Evolutionary conservation across 2,888 invertebrate species (phyloP), one percentile per base, ranked within the genome.

Genomic region (Cryptops parisi): DNA sequence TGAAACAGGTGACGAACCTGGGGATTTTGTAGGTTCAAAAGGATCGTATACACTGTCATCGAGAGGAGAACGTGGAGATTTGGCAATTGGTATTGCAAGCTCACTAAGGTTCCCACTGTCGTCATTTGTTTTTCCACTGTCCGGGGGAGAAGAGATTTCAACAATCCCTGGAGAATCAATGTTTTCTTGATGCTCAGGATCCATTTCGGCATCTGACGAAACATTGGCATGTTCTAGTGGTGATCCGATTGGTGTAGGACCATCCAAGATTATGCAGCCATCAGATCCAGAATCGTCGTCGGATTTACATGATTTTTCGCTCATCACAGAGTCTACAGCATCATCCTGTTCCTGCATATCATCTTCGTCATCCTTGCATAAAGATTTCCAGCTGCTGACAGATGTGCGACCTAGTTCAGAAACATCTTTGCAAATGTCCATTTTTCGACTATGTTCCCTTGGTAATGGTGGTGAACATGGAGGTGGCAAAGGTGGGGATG

Each of bases 11-110:
- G 33, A 33, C 6, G 15, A 79, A 78, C 0, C 49, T 21, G 81
- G 72, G 0, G 87, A 86, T 67, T 85, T 84, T 6, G 89, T 88
- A 0, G 89, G 89, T 69, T 89, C 88, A 69, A 87, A 89, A 1
- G 89, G 89, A 78, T 89, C 88, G 69, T 89, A 89, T 2, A 81
- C 86, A 68, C 58, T 60, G 39, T 58, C 57, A 22, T 60, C 59
- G 3, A 54, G 55, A 9, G 59, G 58, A 27, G 56, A 56, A 12
- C 59, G 57, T 15, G 60, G 60, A 6, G 58, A 57, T n/a, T 54
- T 47, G 5, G 59, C 55, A 23, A 48, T 44, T 53, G 43, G 26
- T 54, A 57, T 17, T 49, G 46, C 40, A n/a, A 22, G 41, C 22
- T 52, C 56, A 40, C 41, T 26, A 15, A 21, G 22, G 15, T 21